Evolutionary conservation across 2,888 invertebrate species (phyloP), one percentile per base, ranked within the genome.

Genomic region (Drosophila seclusa): DNA sequence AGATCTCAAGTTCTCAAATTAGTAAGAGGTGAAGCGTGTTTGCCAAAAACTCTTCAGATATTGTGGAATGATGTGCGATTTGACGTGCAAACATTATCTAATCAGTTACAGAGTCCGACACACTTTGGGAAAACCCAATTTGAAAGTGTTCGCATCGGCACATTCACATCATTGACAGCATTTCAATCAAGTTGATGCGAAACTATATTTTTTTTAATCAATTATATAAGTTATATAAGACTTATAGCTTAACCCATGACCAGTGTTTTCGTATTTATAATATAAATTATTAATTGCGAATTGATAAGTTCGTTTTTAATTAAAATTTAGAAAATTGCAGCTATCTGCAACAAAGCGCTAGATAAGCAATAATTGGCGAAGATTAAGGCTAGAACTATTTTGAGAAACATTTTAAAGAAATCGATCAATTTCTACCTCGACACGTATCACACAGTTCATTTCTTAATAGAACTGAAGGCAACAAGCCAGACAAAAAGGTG

Each of bases 231-330:
- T 42, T 21, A 42, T 42, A 42, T 21, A 11, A 21, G 42, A 4
- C n/a, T 40, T 4, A n/a, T 0, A 21, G 21, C 11, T 42, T 21
- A 16, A 36, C 21, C 11, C 5, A 21, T 42, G 6, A 42, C 5
- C 0, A 11, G 21, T 45, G 21, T 21, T 45, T 48, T 48, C 4
- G 2, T 16, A 45, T 53, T 53, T 65, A 48, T 32, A n/a, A 53
- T 4, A 29, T 24, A 11, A 36, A 16, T 7, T 11, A 11, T 63
- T 64, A n/a, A 21, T 21, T 24, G 18, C 1, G n/a, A 8, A 29
- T 48, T 67, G 66, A 75, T 75, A 75, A 71, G 34, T 49, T 36
- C 24, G 31, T 54, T 59, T 60, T 78, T 78, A 68, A 78, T 76
- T 64, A 73, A 73, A 66, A 49, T 53, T n/a, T 34, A 21, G 1